Percentiles rank a stretch among this genome's conserved stretches.
Evolutionary conservation across 1,140 invertebrate genomes (phyloP).

Genomic region (Papilio helenus): DNA sequence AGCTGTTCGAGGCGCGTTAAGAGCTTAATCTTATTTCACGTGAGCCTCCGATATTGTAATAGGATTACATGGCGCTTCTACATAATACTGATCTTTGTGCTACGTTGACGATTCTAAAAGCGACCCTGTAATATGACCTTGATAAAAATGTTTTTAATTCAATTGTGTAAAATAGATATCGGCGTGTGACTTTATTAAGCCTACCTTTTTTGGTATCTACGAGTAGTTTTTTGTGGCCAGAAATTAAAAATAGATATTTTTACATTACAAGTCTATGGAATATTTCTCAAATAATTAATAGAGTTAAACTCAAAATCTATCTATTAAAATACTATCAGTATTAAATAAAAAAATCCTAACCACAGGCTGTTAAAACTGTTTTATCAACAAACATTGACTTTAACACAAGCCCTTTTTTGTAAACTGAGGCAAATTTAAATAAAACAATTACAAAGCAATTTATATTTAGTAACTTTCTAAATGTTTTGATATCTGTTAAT

Average conservation of each 20-base stretch:
- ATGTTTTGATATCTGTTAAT: conserved; percentile 28
- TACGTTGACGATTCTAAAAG: conserved; percentile 33
- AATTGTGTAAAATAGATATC: background rate
- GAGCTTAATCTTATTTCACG: conserved; percentile 69
- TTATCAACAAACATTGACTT: background rate
- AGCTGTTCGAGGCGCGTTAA: conserved; percentile 51
- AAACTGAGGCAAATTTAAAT: background rate
- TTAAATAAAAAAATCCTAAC: background rate
- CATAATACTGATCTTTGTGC: conserved; percentile 36
- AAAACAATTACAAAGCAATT: conserved; percentile 22
- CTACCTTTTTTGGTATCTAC: background rate
- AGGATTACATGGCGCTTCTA: conserved; percentile 62
- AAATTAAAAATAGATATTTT: too few relatives aligned
- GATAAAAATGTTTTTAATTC: background rate
- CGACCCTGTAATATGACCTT: conserved; percentile 22
- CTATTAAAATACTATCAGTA: background rate
- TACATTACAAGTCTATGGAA: background rate
- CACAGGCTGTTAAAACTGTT: background rate
- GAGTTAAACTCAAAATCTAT: background rate
- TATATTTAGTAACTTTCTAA: conserved; percentile 1
- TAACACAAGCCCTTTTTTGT: background rate
- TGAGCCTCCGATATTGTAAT: conserved; percentile 62
- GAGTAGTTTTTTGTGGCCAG: too few relatives aligned
- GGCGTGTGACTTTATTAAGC: background rate
- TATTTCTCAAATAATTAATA: background rate